These are phyloP conservation scores for Rhegmatorhina hoffmannsi DNA, from an alignment of 2,113 vertebrate species.

Conservation along the genomic window DNA sequence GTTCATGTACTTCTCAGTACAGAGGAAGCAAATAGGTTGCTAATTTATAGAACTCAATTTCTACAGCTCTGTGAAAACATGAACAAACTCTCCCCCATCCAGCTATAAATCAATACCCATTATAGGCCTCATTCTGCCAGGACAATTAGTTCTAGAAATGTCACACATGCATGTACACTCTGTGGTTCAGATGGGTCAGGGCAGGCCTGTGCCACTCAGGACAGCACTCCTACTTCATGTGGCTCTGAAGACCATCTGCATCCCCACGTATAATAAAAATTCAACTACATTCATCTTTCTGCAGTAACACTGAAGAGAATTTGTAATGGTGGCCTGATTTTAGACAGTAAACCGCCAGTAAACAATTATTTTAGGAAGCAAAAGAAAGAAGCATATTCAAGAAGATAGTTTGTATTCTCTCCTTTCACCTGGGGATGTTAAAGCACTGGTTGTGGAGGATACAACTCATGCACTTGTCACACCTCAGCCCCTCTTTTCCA, in stretches of 20 bases:
- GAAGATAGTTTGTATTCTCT: not conserved
- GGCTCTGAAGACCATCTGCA: not conserved
- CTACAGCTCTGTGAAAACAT: not conserved
- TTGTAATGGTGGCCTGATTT: not conserved
- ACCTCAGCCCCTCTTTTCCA: not conserved
- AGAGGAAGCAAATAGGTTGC: not conserved
- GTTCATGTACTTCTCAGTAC: not conserved
- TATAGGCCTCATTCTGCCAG: not conserved
- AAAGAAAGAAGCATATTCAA: not conserved
- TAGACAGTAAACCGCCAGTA: not conserved
- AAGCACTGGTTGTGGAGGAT: not conserved
- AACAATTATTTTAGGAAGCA: not conserved
- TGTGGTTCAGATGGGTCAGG: not conserved
- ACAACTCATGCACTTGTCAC: not conserved
- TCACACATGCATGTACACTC: not conserved
- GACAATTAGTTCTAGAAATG: not conserved
- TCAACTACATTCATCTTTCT: not conserved
- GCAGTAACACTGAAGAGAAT: not conserved
- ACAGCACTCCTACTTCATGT: not conserved
- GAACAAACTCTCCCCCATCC: not conserved
- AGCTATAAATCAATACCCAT: slow-evolving; percentile 13
- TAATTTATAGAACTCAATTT: not conserved
- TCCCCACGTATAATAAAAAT: not conserved
- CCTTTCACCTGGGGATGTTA: not conserved
- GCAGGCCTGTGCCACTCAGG: not conserved